Conservation (phyloP, 2,113 vertebrate genomes). For the Symphodus melops region DNA sequence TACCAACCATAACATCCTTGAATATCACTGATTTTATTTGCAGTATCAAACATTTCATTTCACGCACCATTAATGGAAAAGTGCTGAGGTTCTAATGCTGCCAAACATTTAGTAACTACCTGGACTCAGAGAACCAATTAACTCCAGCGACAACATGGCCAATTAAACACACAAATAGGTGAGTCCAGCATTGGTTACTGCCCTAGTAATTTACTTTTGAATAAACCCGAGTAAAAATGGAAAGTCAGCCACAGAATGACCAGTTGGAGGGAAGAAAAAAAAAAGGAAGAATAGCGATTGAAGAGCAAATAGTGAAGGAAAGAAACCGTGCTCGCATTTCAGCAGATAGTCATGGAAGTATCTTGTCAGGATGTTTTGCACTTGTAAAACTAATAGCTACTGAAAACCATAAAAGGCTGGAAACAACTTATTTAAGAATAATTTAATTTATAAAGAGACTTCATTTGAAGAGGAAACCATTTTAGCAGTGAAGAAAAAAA, state of each 20-base stretch:
- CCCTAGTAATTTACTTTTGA: slow-evolving; percentile 78
- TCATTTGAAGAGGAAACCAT: background rate
- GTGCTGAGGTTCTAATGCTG: slow-evolving; percentile 99
- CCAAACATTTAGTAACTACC: slow-evolving; percentile 99
- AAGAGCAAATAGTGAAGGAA: slow-evolving; percentile 18
- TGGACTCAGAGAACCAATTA: slow-evolving; percentile 99
- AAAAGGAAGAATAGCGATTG: slow-evolving; percentile 13
- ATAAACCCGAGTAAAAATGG: slow-evolving; percentile 88
- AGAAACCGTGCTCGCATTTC: slow-evolving; percentile 6
- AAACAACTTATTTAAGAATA: slow-evolving; percentile 2
- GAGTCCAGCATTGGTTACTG: slow-evolving; percentile 87
- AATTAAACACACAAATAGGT: slow-evolving; percentile 99
- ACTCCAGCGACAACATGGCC: slow-evolving; percentile 99
- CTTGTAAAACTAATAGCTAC: background rate
- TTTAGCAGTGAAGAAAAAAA: slow-evolving; percentile 1
- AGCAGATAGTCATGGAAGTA: slow-evolving; percentile 9
- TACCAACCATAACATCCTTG: slow-evolving; percentile 99
- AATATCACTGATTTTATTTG: slow-evolving; percentile 99
- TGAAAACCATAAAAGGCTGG: background rate
- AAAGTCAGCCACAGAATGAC: slow-evolving; percentile 68
- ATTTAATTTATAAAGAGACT: slow-evolving; percentile 40
- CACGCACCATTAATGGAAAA: slow-evolving; percentile 99
- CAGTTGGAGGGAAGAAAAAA: slow-evolving; percentile 56
- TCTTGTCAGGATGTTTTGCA: background rate
- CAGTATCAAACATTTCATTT: slow-evolving; percentile 99